These are phyloP conservation scores for Melanotaenia nigrans DNA, from an alignment of 2,797 vertebrate genomes.

Conservation along the genomic window DNA sequence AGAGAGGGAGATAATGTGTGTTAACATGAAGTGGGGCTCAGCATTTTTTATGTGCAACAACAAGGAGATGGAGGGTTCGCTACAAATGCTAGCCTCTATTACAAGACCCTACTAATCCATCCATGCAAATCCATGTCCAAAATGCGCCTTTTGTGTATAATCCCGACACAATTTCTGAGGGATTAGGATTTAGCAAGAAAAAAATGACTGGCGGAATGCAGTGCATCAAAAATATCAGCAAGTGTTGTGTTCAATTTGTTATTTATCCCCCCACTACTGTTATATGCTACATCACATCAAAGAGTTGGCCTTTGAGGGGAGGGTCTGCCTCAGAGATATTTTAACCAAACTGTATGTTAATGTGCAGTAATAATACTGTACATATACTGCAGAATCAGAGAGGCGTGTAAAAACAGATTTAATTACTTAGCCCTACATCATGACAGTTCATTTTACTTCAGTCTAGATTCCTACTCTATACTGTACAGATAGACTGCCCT, in stretches of 20 bases:
- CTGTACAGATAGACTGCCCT: not conserved
- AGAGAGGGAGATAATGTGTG: constrained; percentile 65
- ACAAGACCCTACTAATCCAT: constrained; percentile 82
- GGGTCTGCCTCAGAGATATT: constrained; percentile 12
- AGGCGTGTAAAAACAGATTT: constrained; percentile 27
- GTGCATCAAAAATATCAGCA: constrained; percentile 59
- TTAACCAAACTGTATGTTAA: constrained; percentile 1
- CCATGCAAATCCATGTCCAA: constrained; percentile 82
- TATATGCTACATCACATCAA: constrained; percentile 55
- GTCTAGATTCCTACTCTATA: constrained; percentile 8
- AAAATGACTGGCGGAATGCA: constrained; percentile 61
- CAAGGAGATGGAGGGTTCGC: constrained; percentile 65
- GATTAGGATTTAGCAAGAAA: constrained; percentile 75
- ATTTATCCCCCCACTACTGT: constrained; percentile 32
- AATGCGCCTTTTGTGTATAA: constrained; percentile 83
- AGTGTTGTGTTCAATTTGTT: constrained; percentile 58
- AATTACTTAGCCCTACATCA: constrained; percentile 29
- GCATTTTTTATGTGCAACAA: constrained; percentile 64
- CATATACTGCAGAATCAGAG: constrained; percentile 8
- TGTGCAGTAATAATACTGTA: constrained; percentile 9
- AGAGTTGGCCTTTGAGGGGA: constrained; percentile 34
- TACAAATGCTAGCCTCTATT: constrained; percentile 74
- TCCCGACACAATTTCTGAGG: constrained; percentile 80
- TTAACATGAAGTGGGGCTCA: constrained; percentile 56
- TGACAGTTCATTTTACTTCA: constrained; percentile 33